Percentiles rank a stretch among this genome's conserved stretches.
These are phyloP conservation scores for Caenorhabditis drosophilae DNA, from an alignment of 2,888 invertebrate species.

Conservation along the genomic window DNA sequence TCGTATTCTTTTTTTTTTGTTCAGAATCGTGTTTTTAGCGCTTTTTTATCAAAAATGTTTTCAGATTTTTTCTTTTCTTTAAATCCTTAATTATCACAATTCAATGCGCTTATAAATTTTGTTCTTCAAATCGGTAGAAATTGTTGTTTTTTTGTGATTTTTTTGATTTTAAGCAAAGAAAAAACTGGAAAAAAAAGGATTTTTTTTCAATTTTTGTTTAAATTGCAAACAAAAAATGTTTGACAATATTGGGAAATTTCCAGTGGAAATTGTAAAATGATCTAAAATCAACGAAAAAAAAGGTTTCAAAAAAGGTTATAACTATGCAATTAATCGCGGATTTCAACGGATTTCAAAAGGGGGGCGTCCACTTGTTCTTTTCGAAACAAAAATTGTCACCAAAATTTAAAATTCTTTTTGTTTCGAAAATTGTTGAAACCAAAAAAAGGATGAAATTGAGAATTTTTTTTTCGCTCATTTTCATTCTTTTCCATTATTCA, in stretches of 20 bases:
- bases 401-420: neutral
- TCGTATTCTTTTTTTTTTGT: too few relatives aligned
- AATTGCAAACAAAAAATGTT: neutral
- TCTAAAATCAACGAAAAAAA: too few relatives aligned
- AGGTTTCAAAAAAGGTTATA: too few relatives aligned
- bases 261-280: too few relatives aligned
- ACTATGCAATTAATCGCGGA: neutral
- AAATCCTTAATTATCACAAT: too few relatives aligned
- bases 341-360: neutral
- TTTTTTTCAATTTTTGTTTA: neutral
- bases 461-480: neutral
- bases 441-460: neutral
- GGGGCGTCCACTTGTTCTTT: too few relatives aligned
- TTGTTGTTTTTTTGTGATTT: too few relatives aligned
- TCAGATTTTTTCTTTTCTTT: neutral
- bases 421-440: neutral
- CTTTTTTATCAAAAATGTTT: neutral
- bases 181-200: neutral
- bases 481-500: neutral
- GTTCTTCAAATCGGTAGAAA: too few relatives aligned
- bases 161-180: too few relatives aligned
- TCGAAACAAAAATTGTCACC: neutral
- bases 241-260: too few relatives aligned
- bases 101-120: too few relatives aligned
- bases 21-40: neutral